A percentile compares a stretch with the other conserved stretches of the same genome.
Evolutionary conservation across 30 jellyfish, hydroid and myxozoan species (phyloP).

Genomic region (Chironex yamaguchii): DNA sequence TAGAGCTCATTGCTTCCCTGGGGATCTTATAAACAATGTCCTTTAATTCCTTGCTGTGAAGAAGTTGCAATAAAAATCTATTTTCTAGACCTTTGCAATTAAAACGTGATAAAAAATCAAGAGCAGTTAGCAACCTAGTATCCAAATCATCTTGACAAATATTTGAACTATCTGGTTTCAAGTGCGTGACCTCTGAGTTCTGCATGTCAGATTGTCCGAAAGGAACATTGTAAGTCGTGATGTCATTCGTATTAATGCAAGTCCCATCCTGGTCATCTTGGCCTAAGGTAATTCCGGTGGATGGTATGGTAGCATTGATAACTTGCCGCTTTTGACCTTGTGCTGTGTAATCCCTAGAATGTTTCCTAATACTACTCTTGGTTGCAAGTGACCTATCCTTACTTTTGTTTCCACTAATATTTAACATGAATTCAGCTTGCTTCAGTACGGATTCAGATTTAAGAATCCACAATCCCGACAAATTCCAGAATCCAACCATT

Average conservation of each 20-base stretch:
- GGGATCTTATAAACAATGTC: background rate
- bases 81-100: background rate
- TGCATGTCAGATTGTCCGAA: too few species aligned
- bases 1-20: background rate
- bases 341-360: background rate
- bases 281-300: background rate
- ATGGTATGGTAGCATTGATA: background rate
- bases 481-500: slow-evolving; percentile 87
- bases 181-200: background rate
- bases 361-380: background rate
- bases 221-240: too few species aligned
- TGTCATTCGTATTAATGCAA: background rate
- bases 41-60: background rate
- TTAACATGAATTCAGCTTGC: slow-evolving; percentile 72
- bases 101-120: background rate
- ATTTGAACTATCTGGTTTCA: background rate
- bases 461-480: slow-evolving; percentile 77
- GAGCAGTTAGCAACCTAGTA: background rate
- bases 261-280: background rate
- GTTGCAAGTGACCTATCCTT: background rate
- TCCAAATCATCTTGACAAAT: background rate
- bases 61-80: too few species aligned
- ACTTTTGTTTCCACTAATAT: background rate
- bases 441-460: slow-evolving; percentile 80
- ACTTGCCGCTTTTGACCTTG: background rate